Percentiles rank a stretch among this genome's conserved stretches.
phyloP scores from a whole-genome alignment of 2,113 vertebrate genomes.

The Hemiprocne comata region DNA sequence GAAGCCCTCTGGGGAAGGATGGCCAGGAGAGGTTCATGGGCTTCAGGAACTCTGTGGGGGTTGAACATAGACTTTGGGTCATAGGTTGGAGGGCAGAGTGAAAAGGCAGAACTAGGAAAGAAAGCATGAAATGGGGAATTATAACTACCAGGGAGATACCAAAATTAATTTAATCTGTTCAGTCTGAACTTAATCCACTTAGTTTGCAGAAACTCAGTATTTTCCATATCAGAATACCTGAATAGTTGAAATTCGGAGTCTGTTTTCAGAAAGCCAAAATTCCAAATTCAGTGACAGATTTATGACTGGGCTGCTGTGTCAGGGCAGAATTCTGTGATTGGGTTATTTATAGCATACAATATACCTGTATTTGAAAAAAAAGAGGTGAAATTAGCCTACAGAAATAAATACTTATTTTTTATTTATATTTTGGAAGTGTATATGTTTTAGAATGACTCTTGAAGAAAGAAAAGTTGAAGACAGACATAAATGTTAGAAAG shows the following conservation, averaged over 20 bases:
- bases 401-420: neutral
- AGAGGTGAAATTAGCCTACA: neutral
- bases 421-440: neutral
- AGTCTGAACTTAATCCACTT: neutral
- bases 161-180: neutral
- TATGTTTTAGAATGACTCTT: neutral
- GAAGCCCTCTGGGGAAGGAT: neutral
- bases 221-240: neutral
- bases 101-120: neutral
- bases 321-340: neutral
- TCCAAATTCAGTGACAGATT: neutral
- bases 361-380: neutral
- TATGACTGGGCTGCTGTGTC: neutral
- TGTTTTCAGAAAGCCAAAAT: neutral
- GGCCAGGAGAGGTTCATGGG: neutral
- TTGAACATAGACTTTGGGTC: neutral
- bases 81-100: neutral
- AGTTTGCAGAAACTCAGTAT: neutral
- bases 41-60: neutral
- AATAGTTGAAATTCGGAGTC: neutral
- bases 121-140: neutral
- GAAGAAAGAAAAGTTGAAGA: neutral
- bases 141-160: neutral
- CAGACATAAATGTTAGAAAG: neutral
- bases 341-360: neutral